Base-by-base conservation (phyloP, 2,113 vertebrate species). In the Ictidomys tridecemlineatus region DNA sequence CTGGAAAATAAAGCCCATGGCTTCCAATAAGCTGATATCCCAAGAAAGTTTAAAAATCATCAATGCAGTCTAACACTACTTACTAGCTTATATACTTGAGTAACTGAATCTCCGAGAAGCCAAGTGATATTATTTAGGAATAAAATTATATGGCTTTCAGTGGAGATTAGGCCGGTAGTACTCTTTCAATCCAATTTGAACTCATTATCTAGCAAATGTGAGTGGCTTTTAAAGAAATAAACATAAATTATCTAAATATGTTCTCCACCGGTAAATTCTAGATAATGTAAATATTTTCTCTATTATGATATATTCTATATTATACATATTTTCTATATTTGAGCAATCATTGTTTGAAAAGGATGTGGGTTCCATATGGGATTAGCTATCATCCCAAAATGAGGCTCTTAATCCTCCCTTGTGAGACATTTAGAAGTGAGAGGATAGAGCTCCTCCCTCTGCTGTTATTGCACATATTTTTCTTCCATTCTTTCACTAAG, bases 111-210 rank as follows among this genome's bases (percentile, higher is more conserved):
- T 77, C 1, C 13, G 78, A 89, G 73, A 80, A 80, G 32, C 8
- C 5, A 30, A 91, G 74, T 78, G 22, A 77, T 8, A 73, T 74
- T 76, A 84, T 32, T 92, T 78, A 96, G 83, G 76, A 94, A 93
- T 91, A 77, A 88, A 91, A 74, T 42, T 0, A 56, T 53, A 24
- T 24, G 51, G 2, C 85, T 97, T 87, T 76, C 83, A 77, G 32
- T 87, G 32, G 34, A 58, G 26, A 48, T n/a, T 82, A 90, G n/a
- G 26, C 2, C 39, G 89, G 18, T 63, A 48, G 17, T 32, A 84
- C 11, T 92, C 10, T 28, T 95, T 78, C 0, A 34, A 34, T 80
- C 6, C 70, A 92, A 34, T 56, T 95, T 6, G 92, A 56, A 58
- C 78, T 73, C 65, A 67, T 37, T 37, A 87, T 32, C 30, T 73